Percentiles rank a stretch among this genome's conserved stretches.
phyloP scores from a whole-genome alignment of 1,140 invertebrate genomes.

The Diorhabda sublineata region DNA sequence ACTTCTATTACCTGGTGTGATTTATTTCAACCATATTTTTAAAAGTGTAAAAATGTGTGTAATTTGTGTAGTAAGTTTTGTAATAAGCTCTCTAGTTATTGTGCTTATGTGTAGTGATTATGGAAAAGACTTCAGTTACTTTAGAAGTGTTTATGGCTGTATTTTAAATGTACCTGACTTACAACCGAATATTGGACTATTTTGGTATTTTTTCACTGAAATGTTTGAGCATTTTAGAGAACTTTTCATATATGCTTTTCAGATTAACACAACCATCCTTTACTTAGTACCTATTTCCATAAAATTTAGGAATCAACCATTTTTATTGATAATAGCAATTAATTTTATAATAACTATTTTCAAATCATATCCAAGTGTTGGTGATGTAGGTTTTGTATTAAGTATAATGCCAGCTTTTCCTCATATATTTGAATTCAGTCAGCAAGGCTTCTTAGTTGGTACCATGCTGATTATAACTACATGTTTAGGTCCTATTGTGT shows the following conservation, averaged over 20 bases:
- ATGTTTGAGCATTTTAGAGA: constrained; percentile 98
- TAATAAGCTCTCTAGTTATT: constrained; percentile 35
- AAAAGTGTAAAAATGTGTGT: constrained; percentile 25
- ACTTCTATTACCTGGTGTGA: constrained; percentile 70
- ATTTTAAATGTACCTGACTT: constrained; percentile 86
- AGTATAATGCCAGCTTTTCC: constrained; percentile 87
- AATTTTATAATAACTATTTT: constrained; percentile 86
- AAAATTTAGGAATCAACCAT: constrained; percentile 79
- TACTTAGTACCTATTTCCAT: constrained; percentile 83
- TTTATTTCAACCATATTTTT: constrained; percentile 30
- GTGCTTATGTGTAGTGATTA: constrained; percentile 41
- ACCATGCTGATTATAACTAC: constrained; percentile 86
- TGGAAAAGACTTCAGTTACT: constrained; percentile 31
- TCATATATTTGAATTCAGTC: constrained; percentile 85
- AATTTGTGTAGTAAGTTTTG: constrained; percentile 39
- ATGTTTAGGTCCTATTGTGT: constrained; percentile 88
- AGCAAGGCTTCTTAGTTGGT: constrained; percentile 87
- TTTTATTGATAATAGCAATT: constrained; percentile 80
- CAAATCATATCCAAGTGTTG: constrained; percentile 93
- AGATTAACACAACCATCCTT: constrained; percentile 88
- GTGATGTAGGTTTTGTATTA: constrained; percentile 90
- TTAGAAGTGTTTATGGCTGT: constrained; percentile 38
- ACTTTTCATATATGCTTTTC: constrained; percentile 94
- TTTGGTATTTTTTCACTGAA: constrained; percentile 99
- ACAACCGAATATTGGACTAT: constrained; percentile 94